These are phyloP conservation scores for Ameiurus melas DNA, from an alignment of 2,113 vertebrate genomes.

Conservation along the genomic window DNA sequence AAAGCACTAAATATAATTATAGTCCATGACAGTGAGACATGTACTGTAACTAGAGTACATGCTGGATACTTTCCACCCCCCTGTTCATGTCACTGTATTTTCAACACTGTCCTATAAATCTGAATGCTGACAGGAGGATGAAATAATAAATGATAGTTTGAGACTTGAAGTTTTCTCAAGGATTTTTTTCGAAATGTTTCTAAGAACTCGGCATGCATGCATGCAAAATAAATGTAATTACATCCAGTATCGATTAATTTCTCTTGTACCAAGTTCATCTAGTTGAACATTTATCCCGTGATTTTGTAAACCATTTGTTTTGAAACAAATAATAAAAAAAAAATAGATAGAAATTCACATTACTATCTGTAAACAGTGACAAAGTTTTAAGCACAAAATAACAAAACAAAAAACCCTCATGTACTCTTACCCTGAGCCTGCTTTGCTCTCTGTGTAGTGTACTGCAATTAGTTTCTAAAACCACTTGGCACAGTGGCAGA, in stretches of 20 bases:
- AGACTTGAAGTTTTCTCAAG: not conserved
- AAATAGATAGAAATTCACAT: not conserved
- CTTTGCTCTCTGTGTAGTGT: not conserved
- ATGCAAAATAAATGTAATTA: not conserved
- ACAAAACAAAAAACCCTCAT: not conserved
- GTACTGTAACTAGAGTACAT: not conserved
- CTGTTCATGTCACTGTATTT: not conserved
- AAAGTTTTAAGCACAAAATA: not conserved
- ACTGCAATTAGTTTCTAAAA: constrained; percentile 10
- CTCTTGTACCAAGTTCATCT: not conserved
- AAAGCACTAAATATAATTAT: not conserved
- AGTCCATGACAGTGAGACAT: not conserved
- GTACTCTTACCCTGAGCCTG: not conserved
- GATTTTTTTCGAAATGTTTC: not conserved
- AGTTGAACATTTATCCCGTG: not conserved
- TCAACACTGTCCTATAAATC: not conserved
- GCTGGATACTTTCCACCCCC: not conserved
- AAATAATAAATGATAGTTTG: not conserved
- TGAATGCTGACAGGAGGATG: not conserved
- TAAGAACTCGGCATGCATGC: not conserved
- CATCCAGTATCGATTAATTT: not conserved
- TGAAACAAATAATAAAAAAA: too few relatives aligned
- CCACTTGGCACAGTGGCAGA: not conserved
- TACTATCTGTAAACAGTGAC: not conserved
- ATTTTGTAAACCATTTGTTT: not conserved